Percentiles rank a stretch among this genome's conserved stretches.
These are phyloP conservation scores for Acomys russatus DNA, from an alignment of 2,797 vertebrate species.

Conservation along the genomic window DNA sequence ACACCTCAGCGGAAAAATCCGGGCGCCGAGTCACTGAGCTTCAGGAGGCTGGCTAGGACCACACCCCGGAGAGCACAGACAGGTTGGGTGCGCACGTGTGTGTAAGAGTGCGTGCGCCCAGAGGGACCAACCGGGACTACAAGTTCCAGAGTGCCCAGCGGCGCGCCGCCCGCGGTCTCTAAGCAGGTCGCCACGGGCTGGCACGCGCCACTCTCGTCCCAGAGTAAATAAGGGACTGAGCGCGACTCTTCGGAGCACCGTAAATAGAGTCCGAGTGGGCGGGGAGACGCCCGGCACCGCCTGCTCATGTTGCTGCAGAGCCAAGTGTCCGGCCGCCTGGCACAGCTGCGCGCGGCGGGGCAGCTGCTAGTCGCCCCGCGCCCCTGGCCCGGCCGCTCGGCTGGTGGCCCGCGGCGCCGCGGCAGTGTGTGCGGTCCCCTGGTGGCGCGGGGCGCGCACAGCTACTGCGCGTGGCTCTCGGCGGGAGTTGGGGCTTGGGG, in stretches of 20 bases:
- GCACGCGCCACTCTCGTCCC: slow-evolving; percentile 27
- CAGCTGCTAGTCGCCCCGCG: slow-evolving; percentile 67
- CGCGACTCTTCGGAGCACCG: slow-evolving; percentile 51
- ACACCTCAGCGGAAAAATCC: too few species aligned
- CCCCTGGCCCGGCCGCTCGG: slow-evolving; percentile 61
- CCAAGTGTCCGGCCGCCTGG: slow-evolving; percentile 74
- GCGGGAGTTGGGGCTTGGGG: slow-evolving; percentile 74
- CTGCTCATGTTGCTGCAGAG: slow-evolving; percentile 79
- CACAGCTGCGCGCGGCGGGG: slow-evolving; percentile 73
- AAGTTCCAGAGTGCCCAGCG: slow-evolving; percentile 84
- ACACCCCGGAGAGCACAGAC: neutral
- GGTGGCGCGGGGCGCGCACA: slow-evolving; percentile 2
- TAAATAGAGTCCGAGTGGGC: slow-evolving; percentile 77
- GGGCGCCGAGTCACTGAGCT: neutral
- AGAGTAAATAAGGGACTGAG: slow-evolving; percentile 58
- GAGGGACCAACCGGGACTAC: slow-evolving; percentile 67
- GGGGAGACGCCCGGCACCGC: slow-evolving; percentile 73
- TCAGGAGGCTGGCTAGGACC: neutral
- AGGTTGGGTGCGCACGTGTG: slow-evolving; percentile 47
- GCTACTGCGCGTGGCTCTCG: slow-evolving; percentile 26
- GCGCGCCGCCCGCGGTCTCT: slow-evolving; percentile 62
- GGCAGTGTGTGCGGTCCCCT: slow-evolving; percentile 20
- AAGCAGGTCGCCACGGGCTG: slow-evolving; percentile 64
- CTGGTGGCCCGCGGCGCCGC: slow-evolving; percentile 45
- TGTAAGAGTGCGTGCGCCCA: neutral